These are phyloP conservation scores for Leptinotarsa rubiginosa DNA, from an alignment of 2,888 invertebrate species.

Conservation along the genomic window DNA sequence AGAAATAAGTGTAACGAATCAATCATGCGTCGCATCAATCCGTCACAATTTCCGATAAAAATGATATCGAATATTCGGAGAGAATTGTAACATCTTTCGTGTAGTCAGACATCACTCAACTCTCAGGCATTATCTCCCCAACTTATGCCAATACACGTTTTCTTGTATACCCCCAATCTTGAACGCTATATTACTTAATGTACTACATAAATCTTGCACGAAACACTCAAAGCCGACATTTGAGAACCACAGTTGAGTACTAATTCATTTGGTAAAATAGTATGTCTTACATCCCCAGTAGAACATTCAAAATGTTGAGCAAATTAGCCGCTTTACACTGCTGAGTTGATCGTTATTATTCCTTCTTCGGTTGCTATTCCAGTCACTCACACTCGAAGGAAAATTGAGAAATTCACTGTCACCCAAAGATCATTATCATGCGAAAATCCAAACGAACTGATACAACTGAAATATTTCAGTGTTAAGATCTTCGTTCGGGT, in stretches of 20 bases:
- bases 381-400: background rate
- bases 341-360: conserved; percentile 34
- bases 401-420: conserved; percentile 2
- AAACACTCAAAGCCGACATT: conserved; percentile 41
- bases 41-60: background rate
- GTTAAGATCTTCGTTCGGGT: too few relatives aligned
- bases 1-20: background rate
- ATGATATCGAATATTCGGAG: conserved; percentile 14
- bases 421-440: background rate
- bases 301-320: conserved; percentile 39
- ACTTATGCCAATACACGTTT: conserved; percentile 48
- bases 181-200: conserved; percentile 44
- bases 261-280: conserved; percentile 36
- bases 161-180: conserved; percentile 42
- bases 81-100: conserved; percentile 13
- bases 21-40: background rate
- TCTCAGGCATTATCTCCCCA: conserved; percentile 39
- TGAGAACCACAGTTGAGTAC: conserved; percentile 39
- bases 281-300: conserved; percentile 11
- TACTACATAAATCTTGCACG: conserved; percentile 48
- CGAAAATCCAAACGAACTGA: background rate
- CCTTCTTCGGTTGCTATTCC: conserved; percentile 11
- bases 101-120: conserved; percentile 35
- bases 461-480: background rate
- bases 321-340: conserved; percentile 33